Conservation (phyloP, 2,888 invertebrate species). For the Julus scandinavius region DNA sequence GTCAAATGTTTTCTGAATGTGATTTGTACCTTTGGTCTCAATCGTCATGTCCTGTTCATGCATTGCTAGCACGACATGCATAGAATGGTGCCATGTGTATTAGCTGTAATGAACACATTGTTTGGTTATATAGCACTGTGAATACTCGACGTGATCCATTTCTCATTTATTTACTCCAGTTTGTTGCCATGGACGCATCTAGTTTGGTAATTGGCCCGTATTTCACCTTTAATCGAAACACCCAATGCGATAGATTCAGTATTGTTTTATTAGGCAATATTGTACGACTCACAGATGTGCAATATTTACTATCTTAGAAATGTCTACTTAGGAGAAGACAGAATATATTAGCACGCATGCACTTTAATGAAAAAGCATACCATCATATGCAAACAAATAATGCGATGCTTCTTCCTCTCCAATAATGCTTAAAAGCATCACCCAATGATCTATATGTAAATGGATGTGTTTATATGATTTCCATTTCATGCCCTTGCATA, state of each 20-base stretch:
- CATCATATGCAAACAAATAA: constrained; percentile 5
- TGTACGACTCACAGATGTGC: not conserved
- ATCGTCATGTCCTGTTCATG: too few species aligned
- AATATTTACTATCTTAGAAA: not conserved
- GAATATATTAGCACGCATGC: not conserved
- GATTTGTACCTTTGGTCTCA: not conserved
- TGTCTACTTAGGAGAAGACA: not conserved
- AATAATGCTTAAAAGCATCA: not conserved
- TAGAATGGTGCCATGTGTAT: not conserved
- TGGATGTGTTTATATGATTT: not conserved
- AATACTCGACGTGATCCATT: too few species aligned
- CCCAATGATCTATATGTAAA: not conserved
- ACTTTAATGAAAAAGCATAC: not conserved
- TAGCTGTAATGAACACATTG: too few species aligned
- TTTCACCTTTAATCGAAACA: not conserved
- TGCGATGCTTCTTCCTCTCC: not conserved
- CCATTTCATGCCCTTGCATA: not conserved
- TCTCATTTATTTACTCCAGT: too few species aligned
- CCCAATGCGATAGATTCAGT: not conserved
- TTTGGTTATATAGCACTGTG: too few species aligned
- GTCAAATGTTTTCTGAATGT: not conserved
- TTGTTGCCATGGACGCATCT: not conserved
- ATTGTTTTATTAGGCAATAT: not conserved
- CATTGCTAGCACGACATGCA: too few species aligned
- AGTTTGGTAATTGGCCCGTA: not conserved